Evolutionary conservation across 2,797 vertebrate species (phyloP).

Genomic region (Labroides dimidiatus): DNA sequence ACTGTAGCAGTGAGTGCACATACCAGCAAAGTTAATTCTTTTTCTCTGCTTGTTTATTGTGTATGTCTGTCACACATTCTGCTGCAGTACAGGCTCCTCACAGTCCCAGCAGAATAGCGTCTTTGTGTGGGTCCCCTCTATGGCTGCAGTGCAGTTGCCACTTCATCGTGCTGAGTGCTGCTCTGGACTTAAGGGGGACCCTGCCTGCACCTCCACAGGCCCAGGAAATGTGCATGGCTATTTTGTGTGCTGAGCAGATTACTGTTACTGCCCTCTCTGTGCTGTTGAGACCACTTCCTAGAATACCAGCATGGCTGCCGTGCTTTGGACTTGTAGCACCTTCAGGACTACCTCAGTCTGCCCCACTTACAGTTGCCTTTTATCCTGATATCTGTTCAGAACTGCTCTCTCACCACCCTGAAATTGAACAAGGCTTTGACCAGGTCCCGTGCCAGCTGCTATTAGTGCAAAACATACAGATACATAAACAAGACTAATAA

Average conservation of each 20-base stretch:
- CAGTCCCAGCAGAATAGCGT: constrained; percentile 60
- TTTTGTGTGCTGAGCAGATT: constrained; percentile 67
- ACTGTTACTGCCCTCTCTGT: constrained; percentile 38
- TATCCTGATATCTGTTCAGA: background rate
- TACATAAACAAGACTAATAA: no score
- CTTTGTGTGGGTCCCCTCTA: constrained; percentile 56
- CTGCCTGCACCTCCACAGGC: constrained; percentile 51
- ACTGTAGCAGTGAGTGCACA: constrained; percentile 2
- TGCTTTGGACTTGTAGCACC: background rate
- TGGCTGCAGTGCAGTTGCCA: constrained; percentile 42
- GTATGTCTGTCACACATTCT: constrained; percentile 30
- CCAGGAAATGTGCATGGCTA: constrained; percentile 47
- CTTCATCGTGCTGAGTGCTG: constrained; percentile 65
- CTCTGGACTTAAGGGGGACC: constrained; percentile 42
- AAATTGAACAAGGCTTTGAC: background rate
- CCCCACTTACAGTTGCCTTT: background rate
- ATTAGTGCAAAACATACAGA: background rate
- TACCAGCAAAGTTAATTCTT: constrained; percentile 16
- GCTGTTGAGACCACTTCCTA: constrained; percentile 5
- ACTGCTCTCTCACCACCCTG: background rate
- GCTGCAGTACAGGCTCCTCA: constrained; percentile 34
- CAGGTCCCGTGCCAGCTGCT: background rate
- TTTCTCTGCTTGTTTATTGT: constrained; percentile 25
- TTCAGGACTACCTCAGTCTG: constrained; percentile 11
- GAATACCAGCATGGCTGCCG: constrained; percentile 4